Percentiles rank a stretch among this genome's conserved stretches.
phyloP scores from a whole-genome alignment of 2,113 vertebrate species.

The Callipepla squamata region DNA sequence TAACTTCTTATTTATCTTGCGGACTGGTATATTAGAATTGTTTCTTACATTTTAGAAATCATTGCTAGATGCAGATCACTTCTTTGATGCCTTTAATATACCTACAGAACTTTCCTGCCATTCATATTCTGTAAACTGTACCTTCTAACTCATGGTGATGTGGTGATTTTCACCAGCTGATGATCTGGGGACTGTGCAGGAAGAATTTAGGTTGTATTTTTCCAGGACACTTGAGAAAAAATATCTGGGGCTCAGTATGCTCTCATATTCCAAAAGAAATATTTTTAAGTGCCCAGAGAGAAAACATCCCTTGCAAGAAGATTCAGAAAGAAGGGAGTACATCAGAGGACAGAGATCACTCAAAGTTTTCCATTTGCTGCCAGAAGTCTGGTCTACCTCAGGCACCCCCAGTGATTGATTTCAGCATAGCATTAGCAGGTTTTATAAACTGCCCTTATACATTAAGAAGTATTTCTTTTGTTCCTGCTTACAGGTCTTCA shows the following conservation, averaged over 20 bases:
- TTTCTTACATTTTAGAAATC: neutral
- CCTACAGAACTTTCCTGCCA: neutral
- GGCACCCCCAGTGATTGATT: neutral
- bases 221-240: neutral
- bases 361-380: neutral
- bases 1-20: neutral
- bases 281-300: neutral
- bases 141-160: neutral
- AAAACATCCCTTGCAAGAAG: neutral
- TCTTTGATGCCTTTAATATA: neutral
- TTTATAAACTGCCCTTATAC: neutral
- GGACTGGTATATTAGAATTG: neutral
- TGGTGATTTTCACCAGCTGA: neutral
- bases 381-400: neutral
- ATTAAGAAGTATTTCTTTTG: neutral
- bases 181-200: neutral
- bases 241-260: neutral
- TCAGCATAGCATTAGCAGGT: neutral
- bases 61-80: neutral
- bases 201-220: neutral
- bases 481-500: neutral
- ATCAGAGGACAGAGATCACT: neutral
- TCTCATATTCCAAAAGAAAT: neutral
- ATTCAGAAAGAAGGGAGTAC: neutral
- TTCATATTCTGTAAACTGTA: neutral